Evolutionary conservation across 1,140 invertebrate species (phyloP).

Genomic region (Drosophila baimaii): DNA sequence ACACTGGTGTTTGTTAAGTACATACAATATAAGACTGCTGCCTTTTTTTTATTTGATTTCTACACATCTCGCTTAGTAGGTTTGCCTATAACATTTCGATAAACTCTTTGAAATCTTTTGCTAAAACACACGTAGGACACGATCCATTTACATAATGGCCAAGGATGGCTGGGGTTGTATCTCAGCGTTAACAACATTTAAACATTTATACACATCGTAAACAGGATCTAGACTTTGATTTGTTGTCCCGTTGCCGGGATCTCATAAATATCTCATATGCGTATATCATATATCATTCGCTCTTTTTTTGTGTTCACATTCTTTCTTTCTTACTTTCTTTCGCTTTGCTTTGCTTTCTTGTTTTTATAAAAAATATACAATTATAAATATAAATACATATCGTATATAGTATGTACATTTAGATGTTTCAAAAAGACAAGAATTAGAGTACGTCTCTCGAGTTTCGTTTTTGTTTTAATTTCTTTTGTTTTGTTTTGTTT

Average conservation of each 20-base stretch:
- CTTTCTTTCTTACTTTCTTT: neutral
- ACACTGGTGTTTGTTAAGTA: constrained; percentile 39
- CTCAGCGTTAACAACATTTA: constrained; percentile 43
- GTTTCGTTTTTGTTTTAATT: constrained; percentile 19
- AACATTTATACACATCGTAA: constrained; percentile 51
- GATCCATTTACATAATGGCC: constrained; percentile 48
- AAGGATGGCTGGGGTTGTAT: constrained; percentile 12
- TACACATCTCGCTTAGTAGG: constrained; percentile 58
- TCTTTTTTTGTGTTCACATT: neutral
- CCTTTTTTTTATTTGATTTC: constrained; percentile 50
- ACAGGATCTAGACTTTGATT: constrained; percentile 40
- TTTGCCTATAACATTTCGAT: constrained; percentile 68
- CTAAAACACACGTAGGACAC: constrained; percentile 54
- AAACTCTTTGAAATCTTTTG: constrained; percentile 56
- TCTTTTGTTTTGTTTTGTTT: constrained; percentile 18
- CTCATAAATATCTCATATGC: constrained; percentile 3
- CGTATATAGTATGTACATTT: constrained; percentile 40
- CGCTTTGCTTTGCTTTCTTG: neutral
- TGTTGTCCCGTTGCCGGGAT: neutral
- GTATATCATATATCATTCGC: constrained; percentile 33
- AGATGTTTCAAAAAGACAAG: constrained; percentile 48
- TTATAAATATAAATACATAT: constrained; percentile 49
- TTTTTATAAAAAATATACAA: constrained; percentile 51
- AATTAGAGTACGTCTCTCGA: constrained; percentile 34
- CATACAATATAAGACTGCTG: constrained; percentile 52